Base-by-base conservation (phyloP, 2,888 invertebrate genomes). In the Pyrrhia umbra region DNA sequence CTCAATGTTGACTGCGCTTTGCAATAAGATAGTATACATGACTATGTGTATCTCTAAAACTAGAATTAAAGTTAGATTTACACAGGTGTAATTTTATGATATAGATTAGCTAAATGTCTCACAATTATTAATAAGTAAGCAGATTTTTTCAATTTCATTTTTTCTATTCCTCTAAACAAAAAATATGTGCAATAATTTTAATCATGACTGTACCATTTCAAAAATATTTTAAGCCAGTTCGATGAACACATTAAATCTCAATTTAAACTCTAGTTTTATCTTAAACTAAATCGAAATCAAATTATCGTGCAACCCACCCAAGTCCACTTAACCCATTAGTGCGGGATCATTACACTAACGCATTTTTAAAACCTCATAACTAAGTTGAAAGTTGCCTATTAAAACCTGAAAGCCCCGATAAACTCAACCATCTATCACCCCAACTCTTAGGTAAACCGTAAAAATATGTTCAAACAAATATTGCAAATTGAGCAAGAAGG, bases 401-500 rank as follows among this genome's bases (percentile, higher is more conserved):
- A 58, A 43, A 56, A 46, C 21, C 16, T 16, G 15, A 34, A 34
- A 34, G n/a, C 13, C n/a, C n/a, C n/a, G n/a, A n/a, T n/a, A n/a
- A 34, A 34, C 34, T n/a, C 13, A 9, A 34, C n/a, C n/a, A 34
- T 34, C 34, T n/a, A 34, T 34, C 34, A 34, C 13, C n/a, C n/a
- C n/a, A 9, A 4, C n/a, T 34, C 4, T 34, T n/a, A n/a, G 34
- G 34, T 34, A n/a, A 13, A 34, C 13, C n/a, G 2, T 34, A 34
- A 27, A 30, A 30, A 57, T 58, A 70, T 50, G 70, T 70, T 65
- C 67, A 51, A 79, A 65, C 71, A 62, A 67, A 80, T 70, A 78
- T 64, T 64, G 77, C 71, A 77, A 80, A 80, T 79, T 65, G 79
- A 68, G 74, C 77, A 78, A 77, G 76, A 79, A 78, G 68, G 61